Conservation (phyloP, 2,888 invertebrate species). For the Chrysopilus asiliformis region DNA sequence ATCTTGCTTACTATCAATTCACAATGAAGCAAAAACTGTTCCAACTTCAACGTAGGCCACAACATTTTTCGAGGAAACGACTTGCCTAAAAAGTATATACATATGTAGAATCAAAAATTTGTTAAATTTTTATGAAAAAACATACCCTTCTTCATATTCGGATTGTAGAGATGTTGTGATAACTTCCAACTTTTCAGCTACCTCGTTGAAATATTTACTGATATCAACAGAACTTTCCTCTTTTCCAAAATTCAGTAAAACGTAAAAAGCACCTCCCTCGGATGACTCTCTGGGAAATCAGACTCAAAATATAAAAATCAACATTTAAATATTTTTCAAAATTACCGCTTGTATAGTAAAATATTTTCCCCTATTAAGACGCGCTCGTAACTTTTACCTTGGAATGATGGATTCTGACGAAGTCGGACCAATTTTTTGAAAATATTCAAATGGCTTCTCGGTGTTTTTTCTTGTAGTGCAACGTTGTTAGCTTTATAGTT, state of each 20-base stretch:
- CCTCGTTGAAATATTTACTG: conserved; percentile 21
- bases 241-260: conserved; percentile 42
- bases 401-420: conserved; percentile 37
- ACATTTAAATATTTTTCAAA: not conserved
- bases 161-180: conserved; percentile 32
- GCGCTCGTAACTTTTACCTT: conserved; percentile 22
- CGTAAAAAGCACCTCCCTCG: conserved; percentile 27
- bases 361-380: conserved; percentile 24
- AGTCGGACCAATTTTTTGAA: conserved; percentile 45
- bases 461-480: conserved; percentile 36
- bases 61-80: conserved; percentile 21
- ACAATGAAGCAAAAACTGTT: conserved; percentile 27
- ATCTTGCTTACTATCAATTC: too few relatives aligned
- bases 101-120: too few relatives aligned
- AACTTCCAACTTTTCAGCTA: conserved; percentile 26
- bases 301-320: too few relatives aligned
- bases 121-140: too few relatives aligned
- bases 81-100: too few relatives aligned
- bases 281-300: conserved; percentile 21
- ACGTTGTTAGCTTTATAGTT: conserved; percentile 49
- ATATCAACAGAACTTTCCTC: conserved; percentile 37
- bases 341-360: conserved; percentile 28
- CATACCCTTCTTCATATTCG: conserved; percentile 28
- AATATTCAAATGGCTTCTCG: conserved; percentile 48
- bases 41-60: conserved; percentile 25